Evolutionary conservation across 2,888 invertebrate species (phyloP).

Genomic region (Drosophila quasianomalipes): DNA sequence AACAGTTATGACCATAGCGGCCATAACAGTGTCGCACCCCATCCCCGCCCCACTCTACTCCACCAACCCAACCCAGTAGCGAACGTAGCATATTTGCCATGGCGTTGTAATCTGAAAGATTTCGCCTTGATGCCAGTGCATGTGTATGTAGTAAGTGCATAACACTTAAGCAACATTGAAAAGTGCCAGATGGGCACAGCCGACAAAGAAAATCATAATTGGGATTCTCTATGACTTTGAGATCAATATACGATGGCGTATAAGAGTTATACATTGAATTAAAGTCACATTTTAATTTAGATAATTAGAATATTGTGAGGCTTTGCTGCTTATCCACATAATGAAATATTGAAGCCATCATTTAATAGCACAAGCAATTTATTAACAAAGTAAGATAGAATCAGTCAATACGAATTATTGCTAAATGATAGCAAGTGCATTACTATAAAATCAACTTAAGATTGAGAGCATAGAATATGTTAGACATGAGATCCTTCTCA

Average conservation of each 20-base stretch:
- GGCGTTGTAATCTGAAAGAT: conserved; percentile 75
- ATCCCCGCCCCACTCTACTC: conserved; percentile 3
- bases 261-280: not conserved
- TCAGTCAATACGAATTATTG: not conserved
- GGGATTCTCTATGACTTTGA: conserved; percentile 4
- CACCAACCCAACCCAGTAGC: conserved; percentile 12
- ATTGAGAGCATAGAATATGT: not conserved
- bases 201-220: conserved; percentile 51
- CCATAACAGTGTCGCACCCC: conserved; percentile 53
- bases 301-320: not conserved
- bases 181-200: conserved; percentile 55
- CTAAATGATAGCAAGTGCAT: not conserved
- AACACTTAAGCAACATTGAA: conserved; percentile 75
- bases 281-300: not conserved
- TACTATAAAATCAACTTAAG: not conserved
- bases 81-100: conserved; percentile 64
- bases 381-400: not conserved
- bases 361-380: not conserved
- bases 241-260: not conserved
- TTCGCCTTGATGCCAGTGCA: conserved; percentile 66
- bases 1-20: conserved; percentile 68
- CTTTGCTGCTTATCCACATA: no score
- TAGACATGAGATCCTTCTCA: not conserved
- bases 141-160: conserved; percentile 69
- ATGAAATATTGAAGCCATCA: not conserved